Conservation (phyloP, 2,888 invertebrate species). For the Plusia festucae region DNA sequence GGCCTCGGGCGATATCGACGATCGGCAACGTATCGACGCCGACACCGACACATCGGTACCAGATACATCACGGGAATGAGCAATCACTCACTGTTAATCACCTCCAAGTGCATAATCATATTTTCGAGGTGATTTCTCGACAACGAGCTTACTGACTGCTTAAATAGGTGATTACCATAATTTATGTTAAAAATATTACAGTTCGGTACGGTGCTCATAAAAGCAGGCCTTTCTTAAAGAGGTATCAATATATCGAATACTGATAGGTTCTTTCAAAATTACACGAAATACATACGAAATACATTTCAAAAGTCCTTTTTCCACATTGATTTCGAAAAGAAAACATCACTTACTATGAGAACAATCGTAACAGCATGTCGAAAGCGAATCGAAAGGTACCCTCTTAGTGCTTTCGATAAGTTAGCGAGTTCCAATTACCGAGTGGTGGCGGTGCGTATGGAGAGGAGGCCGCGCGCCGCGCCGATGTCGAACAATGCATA, state of each 20-base stretch:
- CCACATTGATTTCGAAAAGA: neutral
- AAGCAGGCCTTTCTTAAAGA: neutral
- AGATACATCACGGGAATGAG: slow-evolving; percentile 42
- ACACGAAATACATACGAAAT: too few species aligned
- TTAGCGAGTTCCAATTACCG: slow-evolving; percentile 77
- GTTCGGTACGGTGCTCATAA: neutral
- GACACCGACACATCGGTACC: slow-evolving; percentile 39
- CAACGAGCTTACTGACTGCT: slow-evolving; percentile 9
- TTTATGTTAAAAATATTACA: slow-evolving; percentile 3
- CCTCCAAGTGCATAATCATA: slow-evolving; percentile 13
- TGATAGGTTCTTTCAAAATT: neutral
- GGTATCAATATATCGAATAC: neutral
- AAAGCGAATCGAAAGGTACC: slow-evolving; percentile 32
- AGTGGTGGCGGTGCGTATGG: slow-evolving; percentile 56
- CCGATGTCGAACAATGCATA: slow-evolving; percentile 76
- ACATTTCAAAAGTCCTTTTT: neutral
- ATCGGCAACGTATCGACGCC: slow-evolving; percentile 30
- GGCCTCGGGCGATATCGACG: slow-evolving; percentile 41
- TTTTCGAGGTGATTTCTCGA: slow-evolving; percentile 20
- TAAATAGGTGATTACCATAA: slow-evolving; percentile 20
- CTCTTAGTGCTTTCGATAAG: slow-evolving; percentile 42
- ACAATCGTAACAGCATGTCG: neutral
- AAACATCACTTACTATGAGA: neutral
- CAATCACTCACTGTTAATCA: slow-evolving; percentile 46
- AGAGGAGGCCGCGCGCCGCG: slow-evolving; percentile 55